These are phyloP conservation scores for Plagiodera versicolora DNA, from an alignment of 2,888 invertebrate genomes.

Conservation along the genomic window DNA sequence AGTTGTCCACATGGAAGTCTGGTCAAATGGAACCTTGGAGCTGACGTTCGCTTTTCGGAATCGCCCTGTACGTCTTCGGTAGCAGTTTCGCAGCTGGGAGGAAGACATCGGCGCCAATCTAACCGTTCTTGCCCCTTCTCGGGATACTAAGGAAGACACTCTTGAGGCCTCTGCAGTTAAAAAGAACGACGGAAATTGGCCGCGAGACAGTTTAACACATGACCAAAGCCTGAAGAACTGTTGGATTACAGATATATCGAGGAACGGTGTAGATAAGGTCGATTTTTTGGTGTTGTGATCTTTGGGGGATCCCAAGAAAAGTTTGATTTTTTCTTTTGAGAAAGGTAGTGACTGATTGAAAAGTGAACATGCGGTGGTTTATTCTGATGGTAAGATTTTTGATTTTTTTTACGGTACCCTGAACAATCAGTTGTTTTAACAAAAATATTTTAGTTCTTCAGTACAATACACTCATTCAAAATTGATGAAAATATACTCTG, in stretches of 20 bases:
- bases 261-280: background rate
- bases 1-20: no score
- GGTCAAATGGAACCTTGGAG: no score
- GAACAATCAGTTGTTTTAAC: no score
- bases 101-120: conserved; percentile 27
- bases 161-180: conserved; percentile 44
- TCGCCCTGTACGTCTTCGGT: background rate
- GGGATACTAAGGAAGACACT: conserved; percentile 38
- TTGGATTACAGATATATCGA: background rate
- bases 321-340: background rate
- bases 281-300: background rate
- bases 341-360: background rate
- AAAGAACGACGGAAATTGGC: conserved; percentile 48
- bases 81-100: conserved; percentile 5
- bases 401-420: background rate
- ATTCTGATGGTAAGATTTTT: conserved; percentile 39
- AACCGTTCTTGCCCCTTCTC: conserved; percentile 48
- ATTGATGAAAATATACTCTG: no score
- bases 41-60: no score
- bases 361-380: conserved; percentile 39
- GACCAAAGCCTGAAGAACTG: conserved; percentile 39
- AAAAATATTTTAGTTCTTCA: no score
- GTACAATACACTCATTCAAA: no score
- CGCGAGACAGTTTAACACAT: conserved; percentile 46
- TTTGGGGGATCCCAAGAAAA: background rate